A percentile compares a stretch with the other conserved stretches of the same genome.
These are phyloP conservation scores for Dryoscopus gambensis DNA, from an alignment of 2,113 vertebrate genomes.

Conservation along the genomic window DNA sequence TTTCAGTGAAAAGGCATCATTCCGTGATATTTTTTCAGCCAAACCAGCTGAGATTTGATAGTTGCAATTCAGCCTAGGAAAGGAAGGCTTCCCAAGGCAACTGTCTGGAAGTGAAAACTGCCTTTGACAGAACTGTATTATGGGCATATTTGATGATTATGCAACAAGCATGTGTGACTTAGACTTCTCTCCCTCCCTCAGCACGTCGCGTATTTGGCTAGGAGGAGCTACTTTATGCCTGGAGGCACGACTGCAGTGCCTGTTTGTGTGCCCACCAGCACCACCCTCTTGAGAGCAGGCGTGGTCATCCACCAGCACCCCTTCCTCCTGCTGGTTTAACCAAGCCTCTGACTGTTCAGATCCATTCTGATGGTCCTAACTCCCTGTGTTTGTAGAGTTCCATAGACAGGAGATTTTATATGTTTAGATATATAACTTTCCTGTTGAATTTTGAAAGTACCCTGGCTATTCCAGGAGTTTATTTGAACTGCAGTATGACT, in stretches of 20 bases:
- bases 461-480: background rate
- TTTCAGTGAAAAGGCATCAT: background rate
- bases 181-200: background rate
- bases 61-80: background rate
- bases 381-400: background rate
- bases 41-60: background rate
- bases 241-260: background rate
- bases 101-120: background rate
- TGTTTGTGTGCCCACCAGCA: background rate
- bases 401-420: background rate
- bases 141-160: background rate
- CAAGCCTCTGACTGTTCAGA: background rate
- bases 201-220: background rate
- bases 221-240: background rate
- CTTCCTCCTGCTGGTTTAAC: background rate
- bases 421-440: background rate
- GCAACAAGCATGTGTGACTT: background rate
- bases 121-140: background rate
- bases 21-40: background rate
- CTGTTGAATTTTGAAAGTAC: background rate
- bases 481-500: background rate
- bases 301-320: background rate
- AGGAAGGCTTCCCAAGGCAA: background rate
- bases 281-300: background rate
- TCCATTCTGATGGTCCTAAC: background rate